A percentile compares a stretch with the other conserved stretches of the same genome.
Evolutionary conservation across 2,888 invertebrate genomes (phyloP).

Genomic region (Tinea semifulvella): DNA sequence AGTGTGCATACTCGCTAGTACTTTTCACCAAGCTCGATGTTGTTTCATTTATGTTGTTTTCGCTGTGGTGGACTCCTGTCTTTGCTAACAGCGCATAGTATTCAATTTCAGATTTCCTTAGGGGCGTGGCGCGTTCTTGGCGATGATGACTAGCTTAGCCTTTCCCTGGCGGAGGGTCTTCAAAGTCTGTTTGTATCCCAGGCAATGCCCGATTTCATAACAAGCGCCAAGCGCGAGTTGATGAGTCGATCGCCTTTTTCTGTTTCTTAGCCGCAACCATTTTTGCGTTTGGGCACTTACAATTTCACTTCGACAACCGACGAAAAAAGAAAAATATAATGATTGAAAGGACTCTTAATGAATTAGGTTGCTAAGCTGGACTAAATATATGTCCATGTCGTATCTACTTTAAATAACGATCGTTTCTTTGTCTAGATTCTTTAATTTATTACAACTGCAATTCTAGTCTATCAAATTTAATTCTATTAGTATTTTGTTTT

Average conservation of each 20-base stretch:
- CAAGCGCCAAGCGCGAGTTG: slow-evolving; percentile 96
- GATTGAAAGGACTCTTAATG: no score
- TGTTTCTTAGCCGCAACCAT: no score
- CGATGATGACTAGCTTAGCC: slow-evolving; percentile 99
- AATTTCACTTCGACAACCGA: no score
- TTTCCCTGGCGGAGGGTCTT: slow-evolving; percentile 98
- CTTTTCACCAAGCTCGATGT: slow-evolving; percentile 99
- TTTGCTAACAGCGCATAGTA: slow-evolving; percentile 99
- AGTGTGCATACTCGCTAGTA: slow-evolving; percentile 98
- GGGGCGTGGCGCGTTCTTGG: slow-evolving; percentile 98
- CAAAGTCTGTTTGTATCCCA: slow-evolving; percentile 97
- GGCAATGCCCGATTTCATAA: slow-evolving; percentile 98
- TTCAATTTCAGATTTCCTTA: slow-evolving; percentile 99
- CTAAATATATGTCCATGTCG: no score
- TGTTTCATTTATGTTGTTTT: no score
- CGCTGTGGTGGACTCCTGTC: slow-evolving; percentile 98
- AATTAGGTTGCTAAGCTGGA: no score
- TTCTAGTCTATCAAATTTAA: no score
- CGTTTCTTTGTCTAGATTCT: neutral
- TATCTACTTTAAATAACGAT: slow-evolving; percentile 8
- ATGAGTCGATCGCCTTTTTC: slow-evolving; percentile 99
- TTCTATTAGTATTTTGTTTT: no score
- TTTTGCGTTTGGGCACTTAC: no score
- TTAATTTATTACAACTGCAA: neutral
- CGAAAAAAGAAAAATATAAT: no score